Evolutionary conservation across 2,888 invertebrate genomes (phyloP), one percentile per base, ranked within the genome.

Genomic region (Desoria tigrina): DNA sequence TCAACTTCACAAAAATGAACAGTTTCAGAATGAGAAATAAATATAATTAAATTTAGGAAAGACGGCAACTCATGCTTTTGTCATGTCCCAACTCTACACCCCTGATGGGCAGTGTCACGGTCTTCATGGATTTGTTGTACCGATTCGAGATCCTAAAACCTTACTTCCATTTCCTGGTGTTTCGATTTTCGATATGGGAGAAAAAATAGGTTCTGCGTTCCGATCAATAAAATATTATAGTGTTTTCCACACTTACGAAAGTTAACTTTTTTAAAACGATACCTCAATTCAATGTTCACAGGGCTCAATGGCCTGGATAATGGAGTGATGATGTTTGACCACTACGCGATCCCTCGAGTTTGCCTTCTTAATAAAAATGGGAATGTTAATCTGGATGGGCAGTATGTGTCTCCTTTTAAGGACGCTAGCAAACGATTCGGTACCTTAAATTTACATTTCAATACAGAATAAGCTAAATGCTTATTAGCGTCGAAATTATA

Each of bases 111-210:
- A 82, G 60, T 87, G 89, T 79, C 91, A 92, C 76, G 96, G 97
- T 0, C 82, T 97, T 3, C 94, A 95, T 80, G 84, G 89, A 0
- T 97, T 97, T 79, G 82, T 95, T n/a, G 90, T 92, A 14, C 93
- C 91, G 0, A 84, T 98, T 68, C 83, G 94, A 3, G 88, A 92
- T 80, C 85, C 87, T 0, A 81, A 84, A 63, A 91, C 90, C 0
- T 79, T 90, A 77, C 78, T 85, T 60, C 85, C 92, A 0, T 86
- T 83, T 77, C 87, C 91, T 0, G 94, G 94, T 0, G 86, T 63
- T 26, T 84, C 88, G 16, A 88, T 95, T 0, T 94, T 94, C 0
- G 96, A 97, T 79, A 86, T 97, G 82, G 97, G 97, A 1, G 90
- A 90, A 79, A 97, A 97, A 81, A 84, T 92, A 45, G 95, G 45